A percentile compares a stretch with the other conserved stretches of the same genome.
Evolutionary conservation across 2,888 invertebrate genomes (phyloP).

Genomic region (Hemithea aestivaria): DNA sequence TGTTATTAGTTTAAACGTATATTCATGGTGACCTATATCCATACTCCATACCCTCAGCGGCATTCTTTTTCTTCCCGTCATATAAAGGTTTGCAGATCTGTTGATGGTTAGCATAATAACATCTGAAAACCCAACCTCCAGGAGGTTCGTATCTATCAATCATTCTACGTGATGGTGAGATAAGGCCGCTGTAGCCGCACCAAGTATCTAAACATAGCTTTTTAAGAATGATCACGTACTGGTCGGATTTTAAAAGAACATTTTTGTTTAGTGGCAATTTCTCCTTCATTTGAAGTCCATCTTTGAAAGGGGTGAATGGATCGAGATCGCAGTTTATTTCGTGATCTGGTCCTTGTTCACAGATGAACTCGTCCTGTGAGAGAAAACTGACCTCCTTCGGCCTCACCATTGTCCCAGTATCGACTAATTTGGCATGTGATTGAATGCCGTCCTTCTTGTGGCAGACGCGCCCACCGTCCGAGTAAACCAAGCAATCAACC

Average conservation of each 20-base stretch:
- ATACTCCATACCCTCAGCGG: conserved; percentile 23
- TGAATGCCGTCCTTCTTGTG: conserved; percentile 48
- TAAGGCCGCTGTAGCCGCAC: conserved; percentile 57
- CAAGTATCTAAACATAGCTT: conserved; percentile 46
- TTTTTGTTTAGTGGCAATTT: conserved; percentile 35
- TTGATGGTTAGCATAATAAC: conserved; percentile 59
- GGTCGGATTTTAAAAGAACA: conserved; percentile 52
- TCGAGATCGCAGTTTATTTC: conserved; percentile 56
- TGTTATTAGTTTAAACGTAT: conserved; percentile 4
- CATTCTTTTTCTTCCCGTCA: conserved; percentile 19
- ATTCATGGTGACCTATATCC: conserved; percentile 16
- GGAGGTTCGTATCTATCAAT: conserved; percentile 40
- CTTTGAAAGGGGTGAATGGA: conserved; percentile 45
- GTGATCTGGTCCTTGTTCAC: conserved; percentile 48
- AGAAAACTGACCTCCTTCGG: conserved; percentile 51
- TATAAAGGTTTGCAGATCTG: conserved; percentile 56
- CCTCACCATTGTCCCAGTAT: conserved; percentile 52
- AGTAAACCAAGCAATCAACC: conserved; percentile 63
- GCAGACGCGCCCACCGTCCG: conserved; percentile 57
- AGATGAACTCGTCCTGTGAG: conserved; percentile 65
- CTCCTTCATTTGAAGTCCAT: conserved; percentile 46
- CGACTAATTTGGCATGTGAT: conserved; percentile 50
- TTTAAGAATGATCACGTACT: conserved; percentile 40
- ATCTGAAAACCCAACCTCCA: conserved; percentile 57
- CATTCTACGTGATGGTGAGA: conserved; percentile 34